A percentile compares a stretch with the other conserved stretches of the same genome.
These are phyloP conservation scores for Notothenia rossii DNA, from an alignment of 2,113 vertebrate species.

Conservation along the genomic window DNA sequence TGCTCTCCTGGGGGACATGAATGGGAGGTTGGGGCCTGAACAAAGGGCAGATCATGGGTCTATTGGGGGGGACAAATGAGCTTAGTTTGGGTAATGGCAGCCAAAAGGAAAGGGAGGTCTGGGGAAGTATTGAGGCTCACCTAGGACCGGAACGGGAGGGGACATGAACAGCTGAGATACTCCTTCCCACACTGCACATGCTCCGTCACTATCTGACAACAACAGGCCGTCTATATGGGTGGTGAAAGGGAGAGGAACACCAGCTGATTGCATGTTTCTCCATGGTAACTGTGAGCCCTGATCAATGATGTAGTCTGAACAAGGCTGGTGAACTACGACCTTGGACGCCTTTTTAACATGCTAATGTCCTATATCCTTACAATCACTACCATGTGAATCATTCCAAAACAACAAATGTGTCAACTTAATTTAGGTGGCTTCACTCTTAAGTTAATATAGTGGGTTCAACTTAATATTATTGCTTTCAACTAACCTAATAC, in stretches of 20 bases:
- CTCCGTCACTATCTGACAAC: slow-evolving; percentile 61
- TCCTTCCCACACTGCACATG: slow-evolving; percentile 72
- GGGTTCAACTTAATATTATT: too few relatives aligned
- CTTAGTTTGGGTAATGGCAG: slow-evolving; percentile 80
- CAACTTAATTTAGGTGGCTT: background rate
- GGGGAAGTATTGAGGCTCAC: slow-evolving; percentile 75
- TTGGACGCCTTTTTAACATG: background rate
- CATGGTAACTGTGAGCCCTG: slow-evolving; percentile 47
- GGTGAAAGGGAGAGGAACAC: slow-evolving; percentile 32
- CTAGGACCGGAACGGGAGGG: slow-evolving; percentile 70
- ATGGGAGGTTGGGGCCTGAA: slow-evolving; percentile 78
- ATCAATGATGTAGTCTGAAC: slow-evolving; percentile 31
- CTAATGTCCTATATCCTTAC: background rate
- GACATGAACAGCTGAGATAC: slow-evolving; percentile 72
- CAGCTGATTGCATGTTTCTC: slow-evolving; percentile 64
- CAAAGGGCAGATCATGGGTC: slow-evolving; percentile 85
- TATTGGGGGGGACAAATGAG: slow-evolving; percentile 82
- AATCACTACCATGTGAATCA: slow-evolving; percentile 3
- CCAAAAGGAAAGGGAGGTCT: slow-evolving; percentile 76
- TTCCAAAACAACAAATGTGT: background rate
- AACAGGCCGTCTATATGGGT: slow-evolving; percentile 35
- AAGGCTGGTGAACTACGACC: slow-evolving; percentile 34
- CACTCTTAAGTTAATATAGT: too few relatives aligned
- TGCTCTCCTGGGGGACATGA: slow-evolving; percentile 75
- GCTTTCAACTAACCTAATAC: too few relatives aligned